These are phyloP conservation scores for Nowickia ferox DNA, from an alignment of 2,888 invertebrate species.

Conservation along the genomic window DNA sequence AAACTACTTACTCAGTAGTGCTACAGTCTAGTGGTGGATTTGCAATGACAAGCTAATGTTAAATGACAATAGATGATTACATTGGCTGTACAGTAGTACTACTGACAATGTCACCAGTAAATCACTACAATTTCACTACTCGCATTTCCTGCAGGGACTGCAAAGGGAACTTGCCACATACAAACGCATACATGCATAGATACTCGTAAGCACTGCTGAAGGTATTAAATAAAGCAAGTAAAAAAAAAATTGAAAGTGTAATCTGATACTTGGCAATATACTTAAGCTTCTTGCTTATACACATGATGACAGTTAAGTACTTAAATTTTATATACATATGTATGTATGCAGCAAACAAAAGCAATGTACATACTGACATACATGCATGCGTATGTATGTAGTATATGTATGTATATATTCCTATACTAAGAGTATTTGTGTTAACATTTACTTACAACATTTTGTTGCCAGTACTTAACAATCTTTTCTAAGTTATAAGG, in stretches of 20 bases:
- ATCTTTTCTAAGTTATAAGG: slow-evolving; percentile 58
- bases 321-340: slow-evolving; percentile 71
- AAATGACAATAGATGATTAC: too few species aligned
- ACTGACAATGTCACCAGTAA: too few species aligned
- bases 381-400: neutral
- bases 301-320: slow-evolving; percentile 72
- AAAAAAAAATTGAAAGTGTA: slow-evolving; percentile 68
- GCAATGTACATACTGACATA: slow-evolving; percentile 23
- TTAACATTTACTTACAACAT: slow-evolving; percentile 46
- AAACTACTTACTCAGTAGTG: too few species aligned
- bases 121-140: too few species aligned
- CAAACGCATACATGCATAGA: neutral
- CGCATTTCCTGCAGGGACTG: too few species aligned
- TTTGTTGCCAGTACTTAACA: slow-evolving; percentile 59
- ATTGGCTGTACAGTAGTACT: too few species aligned
- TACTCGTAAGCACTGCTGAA: neutral
- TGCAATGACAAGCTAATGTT: too few species aligned
- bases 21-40: too few species aligned
- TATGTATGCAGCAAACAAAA: slow-evolving; percentile 4
- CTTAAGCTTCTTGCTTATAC: slow-evolving; percentile 70
- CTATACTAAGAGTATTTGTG: neutral
- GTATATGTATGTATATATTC: too few species aligned
- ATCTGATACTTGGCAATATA: slow-evolving; percentile 72
- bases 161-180: slow-evolving; percentile 13
- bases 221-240: slow-evolving; percentile 39